Evolutionary conservation across 1,140 invertebrate genomes (phyloP), one percentile per base, ranked within the genome.

Genomic region (Leptoteleia sp.): DNA sequence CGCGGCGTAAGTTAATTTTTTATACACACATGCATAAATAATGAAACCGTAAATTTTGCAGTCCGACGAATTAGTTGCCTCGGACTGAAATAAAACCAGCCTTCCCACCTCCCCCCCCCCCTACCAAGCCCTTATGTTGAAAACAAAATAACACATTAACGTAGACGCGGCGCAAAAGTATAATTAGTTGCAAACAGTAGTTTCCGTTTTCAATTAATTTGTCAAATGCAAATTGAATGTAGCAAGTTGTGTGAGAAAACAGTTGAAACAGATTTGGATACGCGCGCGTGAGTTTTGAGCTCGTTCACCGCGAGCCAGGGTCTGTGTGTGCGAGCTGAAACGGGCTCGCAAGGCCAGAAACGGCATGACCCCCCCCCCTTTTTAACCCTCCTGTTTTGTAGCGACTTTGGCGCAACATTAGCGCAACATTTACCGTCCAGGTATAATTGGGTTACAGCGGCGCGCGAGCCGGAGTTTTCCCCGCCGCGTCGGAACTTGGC

Each of bases 391-490:
- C 1, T 9, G 7, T 22, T 22, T 22, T 22, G 19, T 5, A n/a
- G n/a, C 19, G 19, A 3, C 9, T 31, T 43, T 27, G 25, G 9
- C 8, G 25, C 45, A 37, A 62, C 54, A 72, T 64, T 47, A 64
- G 31, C 59, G 47, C 33, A 50, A 70, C 65, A 54, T 61, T 42
- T 61, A 61, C 47, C 50, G 31, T 9, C 19, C n/a, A n/a, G n/a
- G 5, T n/a, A 8, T 67, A 75, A 75, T 61, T 43, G 37, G 54
- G 45, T 76, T 73, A 73, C 45, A 50, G 8, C 9, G 12, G 17
- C 40, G 35, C 11, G 37, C 33, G n/a, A n/a, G 43, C 38, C 45
- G 19, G 68, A 29, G 43, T 57, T 57, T 40, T 29, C 13, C 35
- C 40, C 43, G n/a, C n/a, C n/a, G n/a, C n/a, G n/a, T n/a, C 16